phyloP scores from a whole-genome alignment of 2,888 invertebrate species.

The Lasioglossum marginatum region DNA sequence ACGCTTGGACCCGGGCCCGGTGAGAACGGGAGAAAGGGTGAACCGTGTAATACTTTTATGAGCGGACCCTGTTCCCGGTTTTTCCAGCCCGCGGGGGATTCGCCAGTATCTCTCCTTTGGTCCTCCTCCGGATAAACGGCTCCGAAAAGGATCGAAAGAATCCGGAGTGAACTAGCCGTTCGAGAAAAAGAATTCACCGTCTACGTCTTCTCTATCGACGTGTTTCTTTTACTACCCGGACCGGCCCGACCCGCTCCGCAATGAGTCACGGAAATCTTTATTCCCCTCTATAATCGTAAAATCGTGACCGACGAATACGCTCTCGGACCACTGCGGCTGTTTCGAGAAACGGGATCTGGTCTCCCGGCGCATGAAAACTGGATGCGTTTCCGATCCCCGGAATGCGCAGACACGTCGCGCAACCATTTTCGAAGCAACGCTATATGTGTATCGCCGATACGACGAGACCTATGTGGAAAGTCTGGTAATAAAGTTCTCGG shows the following conservation, averaged over 20 bases:
- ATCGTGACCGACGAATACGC: constrained; percentile 34
- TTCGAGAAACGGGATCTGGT: constrained; percentile 19
- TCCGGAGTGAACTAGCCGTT: constrained; percentile 34
- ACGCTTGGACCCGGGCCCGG: neutral
- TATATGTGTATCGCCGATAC: neutral
- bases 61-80: constrained; percentile 46
- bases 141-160: constrained; percentile 38
- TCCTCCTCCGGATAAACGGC: constrained; percentile 20
- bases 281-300: constrained; percentile 56
- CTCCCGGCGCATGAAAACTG: neutral
- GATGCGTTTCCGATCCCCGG: constrained; percentile 15
- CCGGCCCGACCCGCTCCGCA: constrained; percentile 26
- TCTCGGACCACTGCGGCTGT: constrained; percentile 3
- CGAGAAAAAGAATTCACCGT: constrained; percentile 16
- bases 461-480: neutral
- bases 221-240: constrained; percentile 57
- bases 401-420: neutral
- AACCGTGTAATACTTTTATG: constrained; percentile 62
- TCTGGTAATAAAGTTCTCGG: neutral
- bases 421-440: neutral
- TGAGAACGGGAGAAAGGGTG: constrained; percentile 1
- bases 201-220: constrained; percentile 36
- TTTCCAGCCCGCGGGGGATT: constrained; percentile 55
- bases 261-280: constrained; percentile 61
- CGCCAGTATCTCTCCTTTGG: constrained; percentile 54